phyloP scores from a whole-genome alignment of 1,140 invertebrate species.

The Lucilia cuprina region DNA sequence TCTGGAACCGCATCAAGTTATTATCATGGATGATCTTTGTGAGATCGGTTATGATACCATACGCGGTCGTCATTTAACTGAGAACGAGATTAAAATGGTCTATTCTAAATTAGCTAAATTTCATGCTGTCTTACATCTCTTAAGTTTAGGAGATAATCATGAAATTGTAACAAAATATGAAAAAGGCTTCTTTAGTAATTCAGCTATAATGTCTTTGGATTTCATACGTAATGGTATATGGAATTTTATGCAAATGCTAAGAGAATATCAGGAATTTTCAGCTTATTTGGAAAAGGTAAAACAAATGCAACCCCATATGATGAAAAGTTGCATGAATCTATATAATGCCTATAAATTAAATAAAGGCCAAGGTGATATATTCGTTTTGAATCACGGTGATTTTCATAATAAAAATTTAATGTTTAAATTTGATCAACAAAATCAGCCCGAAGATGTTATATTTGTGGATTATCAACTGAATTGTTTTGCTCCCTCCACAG shows the following conservation, averaged over 20 bases:
- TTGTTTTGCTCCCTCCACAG: constrained; percentile 41
- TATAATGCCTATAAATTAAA: constrained; percentile 36
- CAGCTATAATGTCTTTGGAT: neutral
- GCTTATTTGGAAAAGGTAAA: constrained; percentile 7
- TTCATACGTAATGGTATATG: neutral
- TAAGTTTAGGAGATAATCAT: constrained; percentile 35
- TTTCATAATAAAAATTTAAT: constrained; percentile 54
- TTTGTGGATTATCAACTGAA: constrained; percentile 50
- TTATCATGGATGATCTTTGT: constrained; percentile 51
- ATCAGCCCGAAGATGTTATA: constrained; percentile 43
- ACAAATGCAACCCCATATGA: neutral
- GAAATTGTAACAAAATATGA: constrained; percentile 20
- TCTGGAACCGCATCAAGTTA: constrained; percentile 46
- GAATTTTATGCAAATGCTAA: constrained; percentile 5
- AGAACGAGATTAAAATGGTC: constrained; percentile 39
- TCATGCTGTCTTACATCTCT: constrained; percentile 52
- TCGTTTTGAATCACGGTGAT: constrained; percentile 50
- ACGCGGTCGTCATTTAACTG: constrained; percentile 38
- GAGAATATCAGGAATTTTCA: neutral
- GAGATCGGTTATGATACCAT: constrained; percentile 43
- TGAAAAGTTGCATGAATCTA: neutral
- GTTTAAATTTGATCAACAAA: constrained; percentile 42
- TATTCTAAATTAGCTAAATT: constrained; percentile 49
- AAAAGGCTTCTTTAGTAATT: neutral
- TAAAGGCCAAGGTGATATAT: constrained; percentile 35